Conservation (phyloP, 1,140 invertebrate species). For the Glossosoma conforme region DNA sequence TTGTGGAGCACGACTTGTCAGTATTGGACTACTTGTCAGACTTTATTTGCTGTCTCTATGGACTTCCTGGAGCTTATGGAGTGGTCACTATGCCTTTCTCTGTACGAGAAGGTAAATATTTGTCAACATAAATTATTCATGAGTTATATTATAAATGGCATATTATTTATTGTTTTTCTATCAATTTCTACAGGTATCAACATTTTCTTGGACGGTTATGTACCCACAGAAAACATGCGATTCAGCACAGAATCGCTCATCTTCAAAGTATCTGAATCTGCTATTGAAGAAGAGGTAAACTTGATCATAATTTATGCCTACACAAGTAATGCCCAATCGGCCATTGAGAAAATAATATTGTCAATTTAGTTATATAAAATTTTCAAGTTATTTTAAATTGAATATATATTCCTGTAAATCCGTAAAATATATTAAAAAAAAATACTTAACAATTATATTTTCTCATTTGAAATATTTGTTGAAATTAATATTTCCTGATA, state of each 20-base stretch:
- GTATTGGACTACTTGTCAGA: conserved; percentile 98
- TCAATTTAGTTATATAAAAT: too few relatives aligned
- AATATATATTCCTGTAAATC: too few relatives aligned
- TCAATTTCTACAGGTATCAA: conserved; percentile 85
- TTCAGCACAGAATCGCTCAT: conserved; percentile 95
- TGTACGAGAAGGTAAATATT: conserved; percentile 83
- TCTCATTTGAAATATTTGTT: conserved; percentile 2
- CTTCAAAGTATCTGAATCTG: conserved; percentile 98
- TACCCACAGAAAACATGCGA: conserved; percentile 98
- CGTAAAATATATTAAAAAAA: too few relatives aligned
- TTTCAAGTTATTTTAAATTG: too few relatives aligned
- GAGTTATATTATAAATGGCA: not conserved
- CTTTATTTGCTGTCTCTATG: conserved; percentile 98
- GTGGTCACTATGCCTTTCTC: conserved; percentile 99
- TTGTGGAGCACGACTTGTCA: conserved; percentile 98
- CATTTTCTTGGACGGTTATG: conserved; percentile 99
- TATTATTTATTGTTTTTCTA: not conserved
- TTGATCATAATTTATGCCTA: too few relatives aligned
- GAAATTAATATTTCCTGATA: too few relatives aligned
- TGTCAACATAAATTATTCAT: too few relatives aligned
- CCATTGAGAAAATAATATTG: too few relatives aligned
- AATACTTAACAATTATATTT: too few relatives aligned
- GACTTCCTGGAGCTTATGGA: conserved; percentile 96
- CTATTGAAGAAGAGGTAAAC: conserved; percentile 93
- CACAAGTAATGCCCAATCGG: too few relatives aligned